Percentiles rank a stretch among this genome's conserved stretches.
Evolutionary conservation across 2,797 vertebrate genomes (phyloP).

Genomic region (Spatula versicolor): DNA sequence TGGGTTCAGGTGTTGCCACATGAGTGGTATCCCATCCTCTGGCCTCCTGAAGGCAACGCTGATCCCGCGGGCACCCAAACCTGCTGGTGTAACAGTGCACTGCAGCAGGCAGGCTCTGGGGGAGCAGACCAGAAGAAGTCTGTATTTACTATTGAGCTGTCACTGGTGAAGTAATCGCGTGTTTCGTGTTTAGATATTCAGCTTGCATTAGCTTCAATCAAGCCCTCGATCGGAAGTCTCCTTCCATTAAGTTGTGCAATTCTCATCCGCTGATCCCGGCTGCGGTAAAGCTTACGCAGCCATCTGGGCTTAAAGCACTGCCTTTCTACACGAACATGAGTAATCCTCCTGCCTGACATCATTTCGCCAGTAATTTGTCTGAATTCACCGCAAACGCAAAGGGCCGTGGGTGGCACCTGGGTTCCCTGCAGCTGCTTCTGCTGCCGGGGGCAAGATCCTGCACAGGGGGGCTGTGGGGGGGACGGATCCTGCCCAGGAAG

Average conservation of each 20-base stretch:
- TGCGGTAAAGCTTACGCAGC: background rate
- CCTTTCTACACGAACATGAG: constrained; percentile 25
- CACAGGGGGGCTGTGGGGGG: background rate
- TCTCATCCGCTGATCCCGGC: constrained; percentile 1
- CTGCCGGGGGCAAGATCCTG: rapidly evolving
- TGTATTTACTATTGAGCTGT: background rate
- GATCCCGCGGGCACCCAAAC: rapidly evolving
- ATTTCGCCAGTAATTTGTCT: background rate
- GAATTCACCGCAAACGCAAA: background rate
- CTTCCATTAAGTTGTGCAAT: background rate
- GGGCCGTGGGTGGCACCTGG: background rate
- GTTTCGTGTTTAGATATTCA: background rate
- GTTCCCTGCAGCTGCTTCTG: background rate
- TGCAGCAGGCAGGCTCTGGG: rapidly evolving
- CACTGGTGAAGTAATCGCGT: background rate
- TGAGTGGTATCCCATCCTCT: background rate
- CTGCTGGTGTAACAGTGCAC: background rate
- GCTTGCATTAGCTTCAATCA: background rate
- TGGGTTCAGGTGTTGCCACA: background rate
- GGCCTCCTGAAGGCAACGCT: rapidly evolving
- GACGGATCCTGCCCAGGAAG: background rate
- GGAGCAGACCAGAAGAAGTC: background rate
- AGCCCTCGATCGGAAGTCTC: background rate
- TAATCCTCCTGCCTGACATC: constrained; percentile 36
- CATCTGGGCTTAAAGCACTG: constrained; percentile 26